These are phyloP conservation scores for Proisotoma minuta DNA, from an alignment of 2,888 invertebrate genomes.

Conservation along the genomic window DNA sequence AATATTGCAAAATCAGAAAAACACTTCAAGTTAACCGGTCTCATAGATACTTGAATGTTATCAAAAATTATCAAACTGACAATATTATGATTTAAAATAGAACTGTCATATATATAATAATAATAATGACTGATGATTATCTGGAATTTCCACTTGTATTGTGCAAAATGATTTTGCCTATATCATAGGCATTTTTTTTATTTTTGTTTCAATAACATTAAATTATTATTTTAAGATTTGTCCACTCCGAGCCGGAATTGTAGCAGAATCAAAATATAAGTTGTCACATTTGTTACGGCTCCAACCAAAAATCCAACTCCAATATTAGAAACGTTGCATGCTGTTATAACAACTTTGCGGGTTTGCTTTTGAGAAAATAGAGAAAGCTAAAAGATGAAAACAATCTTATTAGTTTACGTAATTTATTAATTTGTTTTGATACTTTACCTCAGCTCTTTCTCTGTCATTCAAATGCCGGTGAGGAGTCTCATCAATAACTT, in stretches of 20 bases:
- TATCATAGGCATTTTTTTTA: too few species aligned
- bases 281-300: slow-evolving; percentile 32
- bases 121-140: too few species aligned
- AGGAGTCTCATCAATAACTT: not conserved
- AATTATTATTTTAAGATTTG: too few species aligned
- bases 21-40: too few species aligned
- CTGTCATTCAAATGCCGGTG: not conserved
- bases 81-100: too few species aligned
- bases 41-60: too few species aligned
- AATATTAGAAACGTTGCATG: slow-evolving; percentile 25
- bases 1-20: too few species aligned
- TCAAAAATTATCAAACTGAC: too few species aligned
- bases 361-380: slow-evolving; percentile 20
- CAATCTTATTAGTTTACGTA: not conserved
- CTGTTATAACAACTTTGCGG: slow-evolving; percentile 13
- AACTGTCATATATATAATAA: too few species aligned
- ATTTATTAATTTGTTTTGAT: not conserved
- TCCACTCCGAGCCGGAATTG: slow-evolving; percentile 22
- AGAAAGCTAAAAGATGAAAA: slow-evolving; percentile 10
- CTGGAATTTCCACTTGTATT: too few species aligned
- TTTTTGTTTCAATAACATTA: too few species aligned
- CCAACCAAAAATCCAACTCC: slow-evolving; percentile 20
- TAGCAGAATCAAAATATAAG: slow-evolving; percentile 23
- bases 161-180: too few species aligned
- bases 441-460: not conserved